These are phyloP conservation scores for Argyresthia albistria DNA, from an alignment of 2,888 invertebrate genomes.

Conservation along the genomic window DNA sequence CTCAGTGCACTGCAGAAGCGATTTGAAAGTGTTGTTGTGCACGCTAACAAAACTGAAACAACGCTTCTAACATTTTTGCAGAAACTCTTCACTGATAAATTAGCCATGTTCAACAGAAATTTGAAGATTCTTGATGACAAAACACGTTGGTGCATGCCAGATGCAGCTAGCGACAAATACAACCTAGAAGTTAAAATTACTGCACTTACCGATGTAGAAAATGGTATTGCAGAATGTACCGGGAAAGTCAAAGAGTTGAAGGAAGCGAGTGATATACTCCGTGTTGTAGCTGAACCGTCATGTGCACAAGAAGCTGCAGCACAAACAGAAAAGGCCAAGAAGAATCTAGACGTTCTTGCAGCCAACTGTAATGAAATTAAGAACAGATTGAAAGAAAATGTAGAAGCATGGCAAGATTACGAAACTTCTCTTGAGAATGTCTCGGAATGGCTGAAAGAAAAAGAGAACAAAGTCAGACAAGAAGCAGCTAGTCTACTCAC, in stretches of 20 bases:
- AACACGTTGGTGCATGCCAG: constrained; percentile 92
- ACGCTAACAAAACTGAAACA: constrained; percentile 87
- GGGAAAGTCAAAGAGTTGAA: constrained; percentile 77
- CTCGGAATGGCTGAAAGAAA: constrained; percentile 83
- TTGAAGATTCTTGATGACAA: constrained; percentile 89
- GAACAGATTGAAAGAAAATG: constrained; percentile 77
- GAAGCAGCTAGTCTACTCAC: constrained; percentile 82
- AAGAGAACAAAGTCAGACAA: constrained; percentile 80
- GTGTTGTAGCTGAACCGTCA: constrained; percentile 81
- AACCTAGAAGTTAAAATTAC: constrained; percentile 93
- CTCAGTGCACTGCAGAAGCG: constrained; percentile 87
- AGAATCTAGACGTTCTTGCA: constrained; percentile 80
- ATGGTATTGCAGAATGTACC: constrained; percentile 80
- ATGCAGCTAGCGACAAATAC: constrained; percentile 90
- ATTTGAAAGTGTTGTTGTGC: constrained; percentile 82
- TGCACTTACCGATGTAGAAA: constrained; percentile 82
- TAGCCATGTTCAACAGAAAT: constrained; percentile 85
- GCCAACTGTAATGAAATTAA: constrained; percentile 79
- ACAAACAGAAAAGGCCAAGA: constrained; percentile 79
- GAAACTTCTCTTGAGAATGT: constrained; percentile 83
- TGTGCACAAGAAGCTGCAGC: constrained; percentile 76
- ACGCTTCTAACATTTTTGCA: constrained; percentile 86
- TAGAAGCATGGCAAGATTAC: constrained; percentile 85
- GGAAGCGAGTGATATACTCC: constrained; percentile 79
- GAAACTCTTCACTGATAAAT: constrained; percentile 89